Conservation (phyloP, 2,888 invertebrate species). For the Diaphora mendica region DNA sequence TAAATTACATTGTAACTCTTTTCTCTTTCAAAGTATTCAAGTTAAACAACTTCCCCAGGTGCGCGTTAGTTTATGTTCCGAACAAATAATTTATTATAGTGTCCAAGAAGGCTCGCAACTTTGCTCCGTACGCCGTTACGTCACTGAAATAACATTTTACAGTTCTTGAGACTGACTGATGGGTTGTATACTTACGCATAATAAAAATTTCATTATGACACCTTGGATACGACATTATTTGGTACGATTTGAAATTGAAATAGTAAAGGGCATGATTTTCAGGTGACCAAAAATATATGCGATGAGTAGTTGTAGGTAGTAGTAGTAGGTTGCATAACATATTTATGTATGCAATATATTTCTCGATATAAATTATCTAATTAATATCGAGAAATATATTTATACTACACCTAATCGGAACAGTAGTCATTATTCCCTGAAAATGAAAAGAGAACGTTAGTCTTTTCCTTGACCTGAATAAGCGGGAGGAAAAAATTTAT, state of each 20-base stretch:
- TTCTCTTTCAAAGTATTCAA: background rate
- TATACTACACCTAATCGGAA: no score
- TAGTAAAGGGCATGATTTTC: no score
- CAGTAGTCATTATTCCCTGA: no score
- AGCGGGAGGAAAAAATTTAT: no score
- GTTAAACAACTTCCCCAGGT: background rate
- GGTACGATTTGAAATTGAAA: background rate
- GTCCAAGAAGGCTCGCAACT: slow-evolving; percentile 44
- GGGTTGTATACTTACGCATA: background rate
- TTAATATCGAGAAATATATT: no score
- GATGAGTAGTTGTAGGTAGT: no score
- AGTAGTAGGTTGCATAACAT: background rate
- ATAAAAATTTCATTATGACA: background rate
- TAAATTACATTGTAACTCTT: background rate
- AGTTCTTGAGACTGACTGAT: slow-evolving; percentile 27
- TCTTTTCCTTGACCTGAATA: no score
- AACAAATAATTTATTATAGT: slow-evolving; percentile 55
- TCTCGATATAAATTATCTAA: no score
- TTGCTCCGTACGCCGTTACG: slow-evolving; percentile 37
- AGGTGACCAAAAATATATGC: no score
- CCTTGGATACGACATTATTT: no score
- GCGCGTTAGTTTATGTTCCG: slow-evolving; percentile 45
- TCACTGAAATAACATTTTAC: slow-evolving; percentile 47
- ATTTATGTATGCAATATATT: no score
- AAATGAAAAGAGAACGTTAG: no score